Evolutionary conservation across 2,797 vertebrate genomes (phyloP).

Genomic region (Girardinus metallicus): DNA sequence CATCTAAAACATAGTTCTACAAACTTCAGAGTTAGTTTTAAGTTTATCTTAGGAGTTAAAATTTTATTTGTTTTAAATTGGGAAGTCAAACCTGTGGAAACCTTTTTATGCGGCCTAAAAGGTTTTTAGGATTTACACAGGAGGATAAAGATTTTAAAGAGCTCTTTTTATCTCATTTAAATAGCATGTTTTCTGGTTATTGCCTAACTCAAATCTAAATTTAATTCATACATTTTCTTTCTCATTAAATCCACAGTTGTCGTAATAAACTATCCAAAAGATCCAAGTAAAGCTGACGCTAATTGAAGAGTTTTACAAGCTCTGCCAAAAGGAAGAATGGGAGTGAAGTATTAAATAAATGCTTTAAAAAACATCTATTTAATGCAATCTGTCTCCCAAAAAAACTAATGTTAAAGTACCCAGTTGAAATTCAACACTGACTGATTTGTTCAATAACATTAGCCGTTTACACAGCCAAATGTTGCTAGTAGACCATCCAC

Average conservation of each 20-base stretch:
- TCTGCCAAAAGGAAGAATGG: not conserved
- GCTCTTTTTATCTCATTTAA: not conserved
- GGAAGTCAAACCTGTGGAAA: not conserved
- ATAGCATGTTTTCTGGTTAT: not conserved
- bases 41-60: not conserved
- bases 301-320: not conserved
- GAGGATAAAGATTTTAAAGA: not conserved
- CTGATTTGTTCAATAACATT: not conserved
- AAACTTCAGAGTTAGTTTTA: slow-evolving; percentile 3
- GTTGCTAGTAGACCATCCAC: not conserved
- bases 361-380: not conserved
- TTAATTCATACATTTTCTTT: not conserved
- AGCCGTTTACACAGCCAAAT: not conserved
- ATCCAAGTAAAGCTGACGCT: not conserved
- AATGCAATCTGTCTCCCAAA: not conserved
- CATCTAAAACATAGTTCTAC: not conserved
- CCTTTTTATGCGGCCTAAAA: not conserved
- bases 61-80: not conserved
- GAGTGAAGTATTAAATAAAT: not conserved
- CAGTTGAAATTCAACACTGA: not conserved
- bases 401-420: not conserved
- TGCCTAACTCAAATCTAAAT: not conserved
- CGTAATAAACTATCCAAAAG: not conserved
- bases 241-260: not conserved
- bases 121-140: not conserved